These are phyloP conservation scores for Drosophila paulistorum DNA, from an alignment of 1,140 invertebrate genomes.

Conservation along the genomic window DNA sequence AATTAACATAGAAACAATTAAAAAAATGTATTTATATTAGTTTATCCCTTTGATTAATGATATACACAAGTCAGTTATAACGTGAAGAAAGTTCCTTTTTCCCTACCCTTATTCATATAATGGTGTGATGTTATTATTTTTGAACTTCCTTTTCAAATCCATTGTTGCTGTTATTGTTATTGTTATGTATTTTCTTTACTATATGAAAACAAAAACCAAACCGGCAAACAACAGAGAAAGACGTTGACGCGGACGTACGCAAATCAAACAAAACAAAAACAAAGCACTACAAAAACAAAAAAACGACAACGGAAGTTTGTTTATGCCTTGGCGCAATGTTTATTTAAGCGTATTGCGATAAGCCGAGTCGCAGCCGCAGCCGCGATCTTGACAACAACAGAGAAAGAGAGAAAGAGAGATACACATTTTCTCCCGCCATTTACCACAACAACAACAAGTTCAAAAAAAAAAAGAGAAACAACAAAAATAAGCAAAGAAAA, in stretches of 20 bases:
- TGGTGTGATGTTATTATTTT: background rate
- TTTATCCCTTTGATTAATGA: no score
- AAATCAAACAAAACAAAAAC: constrained; percentile 62
- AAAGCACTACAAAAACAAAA: constrained; percentile 25
- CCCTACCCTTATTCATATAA: background rate
- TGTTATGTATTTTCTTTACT: background rate
- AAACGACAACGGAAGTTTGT: constrained; percentile 76
- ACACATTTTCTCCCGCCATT: constrained; percentile 12
- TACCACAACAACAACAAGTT: constrained; percentile 38
- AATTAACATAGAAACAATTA: no score
- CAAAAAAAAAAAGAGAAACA: constrained; percentile 28
- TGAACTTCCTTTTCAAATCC: background rate
- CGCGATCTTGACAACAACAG: background rate
- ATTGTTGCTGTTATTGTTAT: background rate
- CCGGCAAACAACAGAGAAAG: constrained; percentile 56
- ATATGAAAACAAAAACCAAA: background rate
- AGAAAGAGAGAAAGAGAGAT: background rate
- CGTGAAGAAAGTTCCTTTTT: no score
- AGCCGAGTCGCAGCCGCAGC: constrained; percentile 30
- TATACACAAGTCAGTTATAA: no score
- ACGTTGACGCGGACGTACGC: constrained; percentile 34
- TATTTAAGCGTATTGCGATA: constrained; percentile 72
- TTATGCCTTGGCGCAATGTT: constrained; percentile 67
- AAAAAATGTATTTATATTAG: no score
- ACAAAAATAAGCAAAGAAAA: background rate